A percentile compares a stretch with the other conserved stretches of the same genome.
Evolutionary conservation across 64 coral and sea anemone species (phyloP).

Genomic region (Pocillopora damicornis): DNA sequence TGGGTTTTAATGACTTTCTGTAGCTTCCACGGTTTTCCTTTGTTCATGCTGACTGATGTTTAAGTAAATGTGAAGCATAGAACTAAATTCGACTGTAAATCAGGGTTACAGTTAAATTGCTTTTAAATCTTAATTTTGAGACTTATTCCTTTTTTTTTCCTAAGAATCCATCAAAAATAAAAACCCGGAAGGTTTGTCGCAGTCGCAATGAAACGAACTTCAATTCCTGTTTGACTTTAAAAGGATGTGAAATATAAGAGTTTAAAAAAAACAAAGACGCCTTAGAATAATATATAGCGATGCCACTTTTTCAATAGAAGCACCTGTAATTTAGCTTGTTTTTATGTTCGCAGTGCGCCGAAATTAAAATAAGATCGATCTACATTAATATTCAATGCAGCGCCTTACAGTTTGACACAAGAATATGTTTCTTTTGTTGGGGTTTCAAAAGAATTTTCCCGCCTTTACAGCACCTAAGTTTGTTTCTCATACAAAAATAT

Average conservation of each 20-base stretch:
- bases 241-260: neutral
- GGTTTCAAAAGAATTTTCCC: neutral
- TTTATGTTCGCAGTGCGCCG: conserved; percentile 3
- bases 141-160: too few species aligned
- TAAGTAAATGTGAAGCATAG: too few species aligned
- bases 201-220: neutral
- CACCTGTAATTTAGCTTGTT: conserved; percentile 19
- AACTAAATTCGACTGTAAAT: too few species aligned
- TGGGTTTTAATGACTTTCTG: too few species aligned
- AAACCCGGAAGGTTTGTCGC: neutral
- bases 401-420: neutral
- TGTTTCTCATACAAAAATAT: neutral
- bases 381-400: neutral
- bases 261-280: neutral
- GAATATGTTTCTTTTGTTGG: neutral
- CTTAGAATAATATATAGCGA: conserved; percentile 2
- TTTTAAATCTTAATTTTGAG: too few species aligned
- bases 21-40: too few species aligned
- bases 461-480: neutral
- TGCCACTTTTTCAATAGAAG: conserved; percentile 22
- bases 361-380: conserved; percentile 4
- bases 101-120: too few species aligned
- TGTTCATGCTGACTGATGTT: too few species aligned
- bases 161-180: too few species aligned
- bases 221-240: neutral